Evolutionary conservation across 1,140 invertebrate species (phyloP), one percentile per base, ranked within the genome.

Genomic region (Euwallacea similis): DNA sequence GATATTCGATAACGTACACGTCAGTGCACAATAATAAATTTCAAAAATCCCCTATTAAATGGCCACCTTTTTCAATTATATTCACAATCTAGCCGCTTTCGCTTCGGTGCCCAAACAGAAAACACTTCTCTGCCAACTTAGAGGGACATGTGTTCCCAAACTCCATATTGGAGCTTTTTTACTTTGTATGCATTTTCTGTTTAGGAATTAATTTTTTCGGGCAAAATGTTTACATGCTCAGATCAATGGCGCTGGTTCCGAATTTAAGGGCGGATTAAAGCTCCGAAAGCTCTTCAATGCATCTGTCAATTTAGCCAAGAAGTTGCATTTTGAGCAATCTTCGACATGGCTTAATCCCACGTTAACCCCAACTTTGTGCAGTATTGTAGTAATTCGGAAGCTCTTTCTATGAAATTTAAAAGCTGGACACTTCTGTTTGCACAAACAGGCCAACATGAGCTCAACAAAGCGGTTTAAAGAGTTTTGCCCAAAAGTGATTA

Each of bases 31-130:
- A 79, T 79, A 80, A 80, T 76, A 74, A 75, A 76, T 77, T 78
- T 75, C 60, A 73, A 74, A 77, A 72, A 73, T 72, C 74, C 77
- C 75, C 78, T 68, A 77, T 77, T 77, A 79, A 78, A 78, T 73
- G 75, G 76, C 71, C 76, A 78, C 77, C 77, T 79, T 79, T 80
- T 79, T 80, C 78, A 79, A 80, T 79, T 80, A 79, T 77, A 79
- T 77, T 77, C 76, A 75, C 78, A 81, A 81, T 81, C 78, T 80
- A 80, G 75, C 64, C 75, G 73, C 76, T 80, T 75, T 77, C 77
- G 79, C 78, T 76, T 79, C 74, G 76, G 42, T 77, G 79, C 78
- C 71, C 76, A 78, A 76, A 76, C 73, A 74, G 75, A 81, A 80
- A 81, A 80, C 73, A 42, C 41, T 74, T 77, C 67, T 69, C 69